Evolutionary conservation across 1,140 invertebrate genomes (phyloP), one percentile per base, ranked within the genome.

Genomic region (Papilio polytes): DNA sequence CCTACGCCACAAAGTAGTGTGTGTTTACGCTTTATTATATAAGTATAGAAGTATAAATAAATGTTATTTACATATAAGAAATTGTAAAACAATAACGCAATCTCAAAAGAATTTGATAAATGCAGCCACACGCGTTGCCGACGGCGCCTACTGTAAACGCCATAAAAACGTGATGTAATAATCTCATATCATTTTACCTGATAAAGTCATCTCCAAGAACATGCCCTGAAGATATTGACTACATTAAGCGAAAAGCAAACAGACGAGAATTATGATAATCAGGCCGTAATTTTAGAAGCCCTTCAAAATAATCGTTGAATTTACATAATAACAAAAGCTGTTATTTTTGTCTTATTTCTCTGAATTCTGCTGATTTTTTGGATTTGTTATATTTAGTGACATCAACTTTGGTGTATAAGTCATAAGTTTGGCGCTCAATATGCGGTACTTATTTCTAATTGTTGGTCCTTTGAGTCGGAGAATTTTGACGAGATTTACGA

Each of bases 181-280:
- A 26, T 63, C 0, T 26, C 59, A 22, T 63, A 63, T 70, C 63
- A 70, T 36, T 70, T 70, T 70, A 70, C 63, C 13, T 36, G 63
- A 70, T 70, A 70, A 31, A 70, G 63, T 70, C 63, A 70, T 70
- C 63, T 70, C 26, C 4, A 31, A 26, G 12, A 70, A 31, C 63
- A 70, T 70, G 63, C 63, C 63, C 63, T 31, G 63, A 12, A 70
- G 63, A 70, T 70, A 70, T 70, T 70, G 63, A 70, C 63, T 70
- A 36, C 1, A 36, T 36, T 63, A 63, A 70, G 63, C 63, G 63
- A 70, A 70, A 70, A 70, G 36, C 63, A 70, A 70, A 70, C 63
- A 70, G 4, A 70, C 26, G 13, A 63, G 59, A 12, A 31, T 70
- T 26, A 70, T 31, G 63, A 70, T 70, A 70, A 70, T 70, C 63